These are phyloP conservation scores for Crocuta crocuta DNA, from an alignment of 2,113 vertebrate species.

Conservation along the genomic window DNA sequence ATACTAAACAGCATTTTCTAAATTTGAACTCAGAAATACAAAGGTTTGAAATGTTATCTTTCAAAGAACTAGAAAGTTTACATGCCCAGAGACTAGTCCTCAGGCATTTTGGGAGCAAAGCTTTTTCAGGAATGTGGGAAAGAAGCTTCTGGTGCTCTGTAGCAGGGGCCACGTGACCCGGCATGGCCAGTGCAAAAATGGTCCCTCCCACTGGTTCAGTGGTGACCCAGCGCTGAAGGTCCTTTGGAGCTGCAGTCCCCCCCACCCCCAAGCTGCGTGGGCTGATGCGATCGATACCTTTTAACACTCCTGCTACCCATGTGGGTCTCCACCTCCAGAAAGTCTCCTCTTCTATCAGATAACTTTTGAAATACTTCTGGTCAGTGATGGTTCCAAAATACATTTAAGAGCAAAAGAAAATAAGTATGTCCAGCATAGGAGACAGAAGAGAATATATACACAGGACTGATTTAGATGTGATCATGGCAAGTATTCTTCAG, in stretches of 20 bases:
- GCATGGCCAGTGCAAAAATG: not conserved
- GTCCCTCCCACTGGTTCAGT: not conserved
- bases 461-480: constrained; percentile 35
- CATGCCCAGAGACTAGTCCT: not conserved
- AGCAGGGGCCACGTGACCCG: fast-evolving
- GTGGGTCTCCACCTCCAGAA: fast-evolving
- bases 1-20: not conserved
- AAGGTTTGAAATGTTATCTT: not conserved
- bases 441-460: constrained; percentile 68
- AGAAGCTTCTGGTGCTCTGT: not conserved
- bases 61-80: not conserved
- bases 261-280: not conserved
- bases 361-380: not conserved
- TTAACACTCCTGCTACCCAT: too few species aligned
- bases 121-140: not conserved
- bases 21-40: not conserved
- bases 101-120: not conserved
- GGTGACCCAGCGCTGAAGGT: not conserved
- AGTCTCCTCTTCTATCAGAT: not conserved
- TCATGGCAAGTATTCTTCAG: constrained; percentile 78
- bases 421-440: constrained; percentile 61
- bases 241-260: not conserved
- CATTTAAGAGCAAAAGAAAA: constrained; percentile 35
- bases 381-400: not conserved
- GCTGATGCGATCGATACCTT: not conserved